A percentile compares a stretch with the other conserved stretches of the same genome.
Conservation (phyloP, 2,113 vertebrate genomes). For the Myotis brandtii region DNA sequence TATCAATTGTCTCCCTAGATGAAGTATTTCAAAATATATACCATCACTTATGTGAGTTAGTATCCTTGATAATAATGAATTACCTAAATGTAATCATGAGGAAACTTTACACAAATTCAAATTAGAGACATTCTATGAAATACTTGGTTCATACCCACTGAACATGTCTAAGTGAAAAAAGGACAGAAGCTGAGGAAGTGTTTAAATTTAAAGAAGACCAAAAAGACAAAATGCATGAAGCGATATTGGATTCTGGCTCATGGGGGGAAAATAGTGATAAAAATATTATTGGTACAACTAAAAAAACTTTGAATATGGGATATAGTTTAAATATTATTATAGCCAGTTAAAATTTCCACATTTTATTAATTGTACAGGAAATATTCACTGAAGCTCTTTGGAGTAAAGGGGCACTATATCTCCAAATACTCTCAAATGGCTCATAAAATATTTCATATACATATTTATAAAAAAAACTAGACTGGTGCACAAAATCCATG, state of each 20-base stretch:
- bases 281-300: background rate
- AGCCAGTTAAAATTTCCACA: background rate
- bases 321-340: background rate
- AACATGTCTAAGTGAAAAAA: background rate
- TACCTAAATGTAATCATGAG: background rate
- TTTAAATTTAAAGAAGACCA: background rate
- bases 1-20: background rate
- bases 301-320: background rate
- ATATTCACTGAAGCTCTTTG: background rate
- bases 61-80: background rate
- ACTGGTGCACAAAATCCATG: too few relatives aligned
- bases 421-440: background rate
- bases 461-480: background rate
- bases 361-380: background rate
- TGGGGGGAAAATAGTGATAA: background rate
- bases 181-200: background rate
- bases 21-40: background rate
- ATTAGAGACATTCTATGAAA: background rate
- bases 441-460: background rate
- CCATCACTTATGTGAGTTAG: background rate
- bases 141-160: background rate
- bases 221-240: background rate
- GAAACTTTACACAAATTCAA: background rate
- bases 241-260: background rate
- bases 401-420: background rate